Evolutionary conservation across 2,797 vertebrate species (phyloP), one percentile per base, ranked within the genome.

Genomic region (Danio aesculapii): DNA sequence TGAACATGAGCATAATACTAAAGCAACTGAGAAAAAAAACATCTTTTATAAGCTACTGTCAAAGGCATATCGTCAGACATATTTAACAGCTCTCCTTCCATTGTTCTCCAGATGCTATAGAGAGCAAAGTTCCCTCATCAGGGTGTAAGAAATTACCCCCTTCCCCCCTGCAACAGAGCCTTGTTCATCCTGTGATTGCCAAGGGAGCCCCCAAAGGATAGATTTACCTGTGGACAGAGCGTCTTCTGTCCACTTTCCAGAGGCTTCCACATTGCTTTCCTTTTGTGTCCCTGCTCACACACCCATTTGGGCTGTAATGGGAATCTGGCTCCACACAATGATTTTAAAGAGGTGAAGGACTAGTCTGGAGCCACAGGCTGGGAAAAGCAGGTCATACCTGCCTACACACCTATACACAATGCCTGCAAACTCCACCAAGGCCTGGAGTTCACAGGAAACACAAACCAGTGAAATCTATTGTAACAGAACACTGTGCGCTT

Each of bases 201-300:
- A 62, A 6, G 83, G 77, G 86, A 85, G 74, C 84, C 82, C 69
- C 78, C 41, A 53, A 77, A 58, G 87, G 83, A 86, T 89, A 62
- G 68, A 68, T 68, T 89, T 89, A 89, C 88, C 76, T 83, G 46
- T 13, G 39, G 50, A 89, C 87, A 88, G 87, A 85, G 82, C 68
- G 67, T 71, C 49, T 79, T 88, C 82, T 89, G 87, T 89, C 79
- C 67, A 84, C 84, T 71, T 80, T 84, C 69, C 71, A 73, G 79
- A 74, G 71, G 70, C 64, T 59, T 84, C 79, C 77, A 72, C 78
- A 76, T 77, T 75, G 68, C 84, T 86, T 76, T 61, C 50, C 55
- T 66, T 83, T 89, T 89, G 85, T 88, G 83, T 43, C 43, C 41
- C 46, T 64, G 61, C 76, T 81, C 67, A 84, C 86, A 87, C 84